phyloP scores from a whole-genome alignment of 2,113 vertebrate genomes.

The Ptilonorhynchus violaceus region DNA sequence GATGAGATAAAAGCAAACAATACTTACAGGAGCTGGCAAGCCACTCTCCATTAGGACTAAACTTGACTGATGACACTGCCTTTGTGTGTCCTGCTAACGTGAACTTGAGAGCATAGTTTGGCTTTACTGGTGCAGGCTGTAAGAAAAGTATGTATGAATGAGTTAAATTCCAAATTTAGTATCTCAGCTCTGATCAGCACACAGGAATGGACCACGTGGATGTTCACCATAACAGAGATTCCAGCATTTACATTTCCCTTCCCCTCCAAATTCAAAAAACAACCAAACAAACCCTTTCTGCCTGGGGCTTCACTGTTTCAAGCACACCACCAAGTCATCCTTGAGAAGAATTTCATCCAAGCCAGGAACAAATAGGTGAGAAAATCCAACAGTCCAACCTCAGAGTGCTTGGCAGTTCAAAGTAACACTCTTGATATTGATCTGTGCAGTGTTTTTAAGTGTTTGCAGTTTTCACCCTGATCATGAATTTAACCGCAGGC shows the following conservation, averaged over 20 bases:
- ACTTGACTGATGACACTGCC: slow-evolving; percentile 97
- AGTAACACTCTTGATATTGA: background rate
- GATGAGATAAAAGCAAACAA: background rate
- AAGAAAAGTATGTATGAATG: background rate
- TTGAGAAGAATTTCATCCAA: background rate
- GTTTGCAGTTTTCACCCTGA: background rate
- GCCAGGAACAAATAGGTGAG: background rate
- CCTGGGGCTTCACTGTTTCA: background rate
- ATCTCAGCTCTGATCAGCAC: background rate
- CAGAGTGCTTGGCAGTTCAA: background rate
- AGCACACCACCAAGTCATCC: background rate
- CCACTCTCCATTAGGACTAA: slow-evolving; percentile 98
- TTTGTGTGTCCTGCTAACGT: slow-evolving; percentile 97
- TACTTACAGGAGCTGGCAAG: slow-evolving; percentile 96
- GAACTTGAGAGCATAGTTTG: slow-evolving; percentile 98
- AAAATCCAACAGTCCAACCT: background rate
- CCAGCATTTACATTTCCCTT: background rate
- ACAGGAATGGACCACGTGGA: background rate
- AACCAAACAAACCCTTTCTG: background rate
- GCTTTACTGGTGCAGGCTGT: slow-evolving; percentile 93
- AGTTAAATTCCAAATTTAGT: background rate
- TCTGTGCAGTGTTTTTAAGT: background rate
- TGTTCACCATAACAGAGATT: background rate
- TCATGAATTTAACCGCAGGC: background rate
- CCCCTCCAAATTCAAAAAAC: background rate